Base-by-base conservation (phyloP, 2,113 vertebrate species). In the Laticauda colubrina region DNA sequence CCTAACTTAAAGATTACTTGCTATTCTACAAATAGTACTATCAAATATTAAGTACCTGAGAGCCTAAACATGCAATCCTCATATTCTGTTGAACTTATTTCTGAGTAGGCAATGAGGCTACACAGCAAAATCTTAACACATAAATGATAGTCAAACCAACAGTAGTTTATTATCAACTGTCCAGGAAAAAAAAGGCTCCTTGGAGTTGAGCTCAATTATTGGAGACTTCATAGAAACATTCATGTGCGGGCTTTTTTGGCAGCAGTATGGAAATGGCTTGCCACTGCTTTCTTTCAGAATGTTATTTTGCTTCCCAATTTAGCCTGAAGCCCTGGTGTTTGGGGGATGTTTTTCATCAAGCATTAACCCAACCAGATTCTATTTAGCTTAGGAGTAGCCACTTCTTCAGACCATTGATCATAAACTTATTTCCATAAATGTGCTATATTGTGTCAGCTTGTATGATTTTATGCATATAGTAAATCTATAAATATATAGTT, bases 1-100 rank as follows among this genome's bases (percentile, higher is more conserved):
- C 43, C 53, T 93, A 90, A 92, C 7, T 85, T 89, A 93, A 23
- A 91, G 53, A 53, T 93, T 45, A 48, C 2, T 92, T 18, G 53
- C 3, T 23, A 29, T 51, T 57, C 53, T 91, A 87, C 91, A 90
- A 92, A 12, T 88, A 24, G 0, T 53, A 6, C 21, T 86, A 21
- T 53, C 54, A 5, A 64, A 43, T 51, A 26, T 55, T 23, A 39
- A 26, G 34, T 89, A 59, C 64, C 51, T 15, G 14, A 57, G 3
- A 64, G 45, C 3, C 9, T 64, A 21, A 51, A 26, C 8, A 61
- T 69, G 59, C 15, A 48, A 69, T 43, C 89, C 59, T 53, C n/a
- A n/a, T 48, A 90, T 24, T 48, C 8, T 39, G 18, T 34, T 7
- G 15, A 53, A 3, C 6, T 54, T 53, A 54, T 51, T 87, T 29